Evolutionary conservation across 2,888 invertebrate species (phyloP).

Genomic region (Drosophila rubida): DNA sequence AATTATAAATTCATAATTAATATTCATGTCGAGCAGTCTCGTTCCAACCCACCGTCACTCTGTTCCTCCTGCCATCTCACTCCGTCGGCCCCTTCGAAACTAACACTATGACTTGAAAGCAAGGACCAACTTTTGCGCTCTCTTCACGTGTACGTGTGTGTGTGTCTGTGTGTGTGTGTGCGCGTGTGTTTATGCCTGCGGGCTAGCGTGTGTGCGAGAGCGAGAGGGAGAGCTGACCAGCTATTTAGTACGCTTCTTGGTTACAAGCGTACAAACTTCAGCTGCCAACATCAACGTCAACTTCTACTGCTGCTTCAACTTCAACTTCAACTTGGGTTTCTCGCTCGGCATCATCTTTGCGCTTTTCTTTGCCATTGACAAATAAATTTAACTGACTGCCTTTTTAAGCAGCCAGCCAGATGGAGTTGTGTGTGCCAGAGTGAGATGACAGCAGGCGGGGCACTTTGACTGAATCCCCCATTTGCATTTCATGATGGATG

Average conservation of each 20-base stretch:
- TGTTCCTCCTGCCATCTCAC: not conserved
- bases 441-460: not conserved
- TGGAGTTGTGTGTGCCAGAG: not conserved
- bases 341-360: slow-evolving; percentile 50
- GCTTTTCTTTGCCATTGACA: slow-evolving; percentile 78
- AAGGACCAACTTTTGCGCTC: slow-evolving; percentile 56
- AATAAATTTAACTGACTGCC: slow-evolving; percentile 62
- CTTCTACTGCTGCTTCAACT: slow-evolving; percentile 6
- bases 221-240: slow-evolving; percentile 41
- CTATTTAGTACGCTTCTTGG: slow-evolving; percentile 60
- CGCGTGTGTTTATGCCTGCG: not conserved
- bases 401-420: slow-evolving; percentile 9
- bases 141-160: slow-evolving; percentile 1
- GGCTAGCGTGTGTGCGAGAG: slow-evolving; percentile 17
- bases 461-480: slow-evolving; percentile 44
- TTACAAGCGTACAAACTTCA: slow-evolving; percentile 61
- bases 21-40: slow-evolving; percentile 66
- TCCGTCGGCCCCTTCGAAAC: not conserved
- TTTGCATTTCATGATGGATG: slow-evolving; percentile 67
- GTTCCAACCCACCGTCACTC: slow-evolving; percentile 1
- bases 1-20: slow-evolving; percentile 79
- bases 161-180: not conserved
- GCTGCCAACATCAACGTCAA: slow-evolving; percentile 52
- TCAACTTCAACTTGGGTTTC: slow-evolving; percentile 28
- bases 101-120: slow-evolving; percentile 11